Base-by-base conservation (phyloP, 2,113 vertebrate genomes). In the Oreochromis tanganicae region DNA sequence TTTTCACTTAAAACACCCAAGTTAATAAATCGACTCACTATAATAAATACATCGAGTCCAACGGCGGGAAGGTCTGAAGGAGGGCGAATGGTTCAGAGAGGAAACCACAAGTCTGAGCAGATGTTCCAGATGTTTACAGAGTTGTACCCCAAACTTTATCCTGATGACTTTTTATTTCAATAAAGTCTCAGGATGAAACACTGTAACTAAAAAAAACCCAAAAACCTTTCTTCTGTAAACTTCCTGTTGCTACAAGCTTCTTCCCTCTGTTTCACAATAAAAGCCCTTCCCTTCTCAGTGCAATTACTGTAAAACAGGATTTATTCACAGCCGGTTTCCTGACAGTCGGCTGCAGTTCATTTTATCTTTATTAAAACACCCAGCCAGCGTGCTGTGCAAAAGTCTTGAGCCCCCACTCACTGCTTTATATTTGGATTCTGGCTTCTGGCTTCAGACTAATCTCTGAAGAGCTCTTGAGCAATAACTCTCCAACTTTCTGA, bases 201-300 rank as follows among this genome's bases (percentile, higher is more conserved):
- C 12, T 36, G 17, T 66, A 12, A 66, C 36, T 61, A n/a, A 61
- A 19, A 32, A 32, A 59, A 12, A 14, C 32, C 1, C 2, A 36
- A n/a, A n/a, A n/a, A 11, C 6, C 24, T 17, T 84, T 57, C 10
- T 38, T 55, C 9, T 16, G 5, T 9, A 9, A 48, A 54, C 41
- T 87, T 91, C 75, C 87, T 84, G 80, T 87, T 91, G 38, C 82
- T 86, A 0, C 38, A 21, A 41, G 43, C 54, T 84, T 89, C 85
- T 50, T 79, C 11, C 16, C 7, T 59, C 14, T 59, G 24, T 88
- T 90, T 90, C 91, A 89, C 75, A 91, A 81, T 87, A 79, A 89
- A 85, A 85, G 36, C n/a, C n/a, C 52, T 54, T 36, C 19, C 29
- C 3, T 36, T 21, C 48, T 54, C 29, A 54, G 19, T 8, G 10